A percentile compares a stretch with the other conserved stretches of the same genome.
Conservation (phyloP, 2,113 vertebrate species). For the Panurus biarmicus region DNA sequence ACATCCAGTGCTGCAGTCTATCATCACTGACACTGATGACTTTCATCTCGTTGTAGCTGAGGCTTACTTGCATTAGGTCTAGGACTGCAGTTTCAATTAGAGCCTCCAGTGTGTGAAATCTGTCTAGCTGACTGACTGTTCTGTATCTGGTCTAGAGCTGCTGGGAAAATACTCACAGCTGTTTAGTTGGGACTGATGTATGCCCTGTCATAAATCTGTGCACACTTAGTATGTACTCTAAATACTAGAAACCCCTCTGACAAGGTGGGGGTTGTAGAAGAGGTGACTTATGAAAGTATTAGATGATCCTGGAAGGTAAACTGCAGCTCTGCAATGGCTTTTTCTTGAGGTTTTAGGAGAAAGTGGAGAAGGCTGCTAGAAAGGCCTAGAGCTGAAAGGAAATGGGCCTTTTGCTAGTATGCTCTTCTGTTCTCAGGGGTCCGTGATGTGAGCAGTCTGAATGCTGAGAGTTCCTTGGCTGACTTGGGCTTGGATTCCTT, state of each 20-base stretch:
- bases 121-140: neutral
- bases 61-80: neutral
- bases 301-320: neutral
- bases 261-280: neutral
- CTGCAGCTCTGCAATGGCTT: neutral
- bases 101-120: neutral
- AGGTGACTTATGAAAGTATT: neutral
- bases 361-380: neutral
- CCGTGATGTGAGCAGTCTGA: slow-evolving; percentile 80
- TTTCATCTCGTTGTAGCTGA: neutral
- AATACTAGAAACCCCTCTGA: neutral
- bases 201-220: neutral
- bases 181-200: neutral
- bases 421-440: slow-evolving; percentile 72
- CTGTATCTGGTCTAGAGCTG: neutral
- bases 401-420: neutral
- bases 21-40: neutral
- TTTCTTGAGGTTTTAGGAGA: neutral
- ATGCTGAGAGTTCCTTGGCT: slow-evolving; percentile 80
- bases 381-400: neutral
- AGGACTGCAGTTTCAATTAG: neutral
- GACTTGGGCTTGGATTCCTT: slow-evolving; percentile 93
- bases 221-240: neutral
- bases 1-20: neutral
- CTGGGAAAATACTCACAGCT: neutral